Conservation (phyloP, 2,888 invertebrate species). For the Drosophila nigricruria region DNA sequence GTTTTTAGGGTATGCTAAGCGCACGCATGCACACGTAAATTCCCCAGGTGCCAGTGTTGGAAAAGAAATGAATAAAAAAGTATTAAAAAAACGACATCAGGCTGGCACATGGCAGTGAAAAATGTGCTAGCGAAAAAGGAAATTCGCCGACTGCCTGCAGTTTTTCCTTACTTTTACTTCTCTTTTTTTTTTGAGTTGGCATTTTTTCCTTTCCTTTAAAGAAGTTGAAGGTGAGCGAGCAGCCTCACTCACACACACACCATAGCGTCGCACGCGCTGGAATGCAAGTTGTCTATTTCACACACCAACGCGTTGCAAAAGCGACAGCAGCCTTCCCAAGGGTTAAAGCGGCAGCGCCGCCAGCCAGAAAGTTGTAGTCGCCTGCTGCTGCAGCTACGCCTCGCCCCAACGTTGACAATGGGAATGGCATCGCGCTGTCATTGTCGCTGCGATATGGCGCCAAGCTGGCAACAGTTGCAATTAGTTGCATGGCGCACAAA, state of each 20-base stretch:
- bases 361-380: conserved; percentile 14
- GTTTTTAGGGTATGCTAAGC: conserved; percentile 55
- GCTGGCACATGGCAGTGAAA: conserved; percentile 71
- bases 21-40: conserved; percentile 72
- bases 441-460: conserved; percentile 61
- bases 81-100: conserved; percentile 42
- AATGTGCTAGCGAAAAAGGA: conserved; percentile 56
- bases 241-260: conserved; percentile 30
- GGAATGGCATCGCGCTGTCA: conserved; percentile 34
- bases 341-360: neutral
- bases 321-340: conserved; percentile 45
- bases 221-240: conserved; percentile 45
- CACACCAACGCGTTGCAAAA: conserved; percentile 71
- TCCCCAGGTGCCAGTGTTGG: conserved; percentile 68
- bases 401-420: conserved; percentile 8
- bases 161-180: conserved; percentile 6
- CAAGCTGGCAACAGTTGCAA: conserved; percentile 66
- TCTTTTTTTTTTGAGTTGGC: conserved; percentile 20
- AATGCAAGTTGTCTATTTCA: conserved; percentile 76
- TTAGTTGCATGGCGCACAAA: conserved; percentile 66
- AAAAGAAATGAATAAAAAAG: conserved; percentile 21
- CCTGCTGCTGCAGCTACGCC: neutral
- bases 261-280: conserved; percentile 27
- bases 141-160: conserved; percentile 52
- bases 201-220: conserved; percentile 41